phyloP scores from a whole-genome alignment of 2,888 invertebrate genomes.

The Dichetophora obliterata region DNA sequence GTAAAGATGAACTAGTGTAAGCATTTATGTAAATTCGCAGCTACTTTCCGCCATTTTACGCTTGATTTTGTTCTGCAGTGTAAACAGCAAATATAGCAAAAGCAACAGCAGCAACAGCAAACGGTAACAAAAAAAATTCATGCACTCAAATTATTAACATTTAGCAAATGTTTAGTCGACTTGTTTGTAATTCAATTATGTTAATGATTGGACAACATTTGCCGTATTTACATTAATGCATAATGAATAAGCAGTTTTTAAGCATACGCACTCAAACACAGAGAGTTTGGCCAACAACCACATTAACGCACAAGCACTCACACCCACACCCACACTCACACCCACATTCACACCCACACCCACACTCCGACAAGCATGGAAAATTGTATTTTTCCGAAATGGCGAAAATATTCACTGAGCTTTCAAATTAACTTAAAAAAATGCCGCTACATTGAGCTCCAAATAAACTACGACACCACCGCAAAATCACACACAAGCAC shows the following conservation, averaged over 20 bases:
- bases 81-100: not conserved
- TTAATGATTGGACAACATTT: slow-evolving; percentile 69
- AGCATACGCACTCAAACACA: slow-evolving; percentile 7
- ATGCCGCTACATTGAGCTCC: not conserved
- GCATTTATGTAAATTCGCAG: too few species aligned
- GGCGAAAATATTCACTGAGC: slow-evolving; percentile 15
- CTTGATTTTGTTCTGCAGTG: too few species aligned
- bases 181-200: slow-evolving; percentile 69
- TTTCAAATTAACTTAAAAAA: slow-evolving; percentile 32
- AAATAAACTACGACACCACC: slow-evolving; percentile 34
- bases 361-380: not conserved
- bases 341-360: not conserved
- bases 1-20: too few species aligned
- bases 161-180: slow-evolving; percentile 39
- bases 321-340: not conserved
- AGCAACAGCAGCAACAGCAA: not conserved
- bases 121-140: too few species aligned
- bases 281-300: too few species aligned
- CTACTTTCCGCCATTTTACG: too few species aligned
- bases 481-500: slow-evolving; percentile 23
- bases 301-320: not conserved
- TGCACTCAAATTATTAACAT: slow-evolving; percentile 19
- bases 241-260: slow-evolving; percentile 63
- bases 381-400: not conserved
- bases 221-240: slow-evolving; percentile 69